These are phyloP conservation scores for Pteronotus mesoamericanus DNA, from an alignment of 2,797 vertebrate genomes.

Conservation along the genomic window DNA sequence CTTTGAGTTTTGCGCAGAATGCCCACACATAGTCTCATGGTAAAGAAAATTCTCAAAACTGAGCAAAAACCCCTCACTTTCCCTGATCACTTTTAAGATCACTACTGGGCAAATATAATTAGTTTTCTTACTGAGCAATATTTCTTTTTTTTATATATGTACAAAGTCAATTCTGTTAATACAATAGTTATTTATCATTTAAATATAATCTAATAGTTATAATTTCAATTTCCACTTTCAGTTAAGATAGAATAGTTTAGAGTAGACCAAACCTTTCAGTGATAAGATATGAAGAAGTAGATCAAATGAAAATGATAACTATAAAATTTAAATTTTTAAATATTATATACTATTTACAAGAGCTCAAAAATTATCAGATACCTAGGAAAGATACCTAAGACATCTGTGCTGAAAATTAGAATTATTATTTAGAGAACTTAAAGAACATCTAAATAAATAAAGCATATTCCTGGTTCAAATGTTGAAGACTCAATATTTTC, in stretches of 20 bases:
- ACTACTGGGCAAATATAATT: neutral
- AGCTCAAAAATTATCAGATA: neutral
- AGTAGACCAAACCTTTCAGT: neutral
- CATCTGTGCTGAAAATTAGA: neutral
- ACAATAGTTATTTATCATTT: neutral
- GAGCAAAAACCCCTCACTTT: neutral
- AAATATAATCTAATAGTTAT: neutral
- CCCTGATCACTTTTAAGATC: neutral
- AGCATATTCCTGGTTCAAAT: neutral
- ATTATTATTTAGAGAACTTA: neutral
- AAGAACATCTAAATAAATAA: neutral
- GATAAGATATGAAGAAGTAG: neutral
- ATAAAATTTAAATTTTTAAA: neutral
- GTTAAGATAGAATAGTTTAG: neutral
- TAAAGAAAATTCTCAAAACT: neutral
- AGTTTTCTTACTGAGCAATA: neutral
- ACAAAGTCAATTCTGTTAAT: neutral
- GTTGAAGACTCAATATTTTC: neutral
- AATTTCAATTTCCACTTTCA: slow-evolving; percentile 8
- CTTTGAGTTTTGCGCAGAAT: slow-evolving; percentile 11
- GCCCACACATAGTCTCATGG: neutral
- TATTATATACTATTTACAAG: neutral
- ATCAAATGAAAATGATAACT: neutral
- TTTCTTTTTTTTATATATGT: neutral
- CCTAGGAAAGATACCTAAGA: neutral